These are phyloP conservation scores for Tinea pellionella DNA, from an alignment of 2,888 invertebrate genomes.

Conservation along the genomic window DNA sequence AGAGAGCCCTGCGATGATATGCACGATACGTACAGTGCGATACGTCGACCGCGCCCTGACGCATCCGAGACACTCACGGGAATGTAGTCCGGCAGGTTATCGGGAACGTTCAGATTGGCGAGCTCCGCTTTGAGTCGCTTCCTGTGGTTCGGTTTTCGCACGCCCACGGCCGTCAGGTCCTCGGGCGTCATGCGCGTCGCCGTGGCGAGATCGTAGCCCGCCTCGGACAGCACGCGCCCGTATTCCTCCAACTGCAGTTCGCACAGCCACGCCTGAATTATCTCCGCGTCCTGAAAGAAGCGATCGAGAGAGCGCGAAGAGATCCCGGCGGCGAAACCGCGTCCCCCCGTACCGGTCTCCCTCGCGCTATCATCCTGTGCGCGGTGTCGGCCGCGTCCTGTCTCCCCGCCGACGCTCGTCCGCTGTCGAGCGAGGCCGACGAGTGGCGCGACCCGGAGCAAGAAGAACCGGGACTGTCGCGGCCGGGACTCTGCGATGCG, in stretches of 20 bases:
- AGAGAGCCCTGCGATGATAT: slow-evolving; percentile 80
- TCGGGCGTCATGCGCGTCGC: slow-evolving; percentile 99
- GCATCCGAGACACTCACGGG: no score
- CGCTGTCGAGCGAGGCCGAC: slow-evolving; percentile 90
- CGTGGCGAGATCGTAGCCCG: slow-evolving; percentile 97
- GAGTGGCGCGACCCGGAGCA: slow-evolving; percentile 91
- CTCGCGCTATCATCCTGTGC: slow-evolving; percentile 74
- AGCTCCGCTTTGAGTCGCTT: slow-evolving; percentile 97
- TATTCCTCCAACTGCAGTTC: slow-evolving; percentile 96
- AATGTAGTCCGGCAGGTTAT: slow-evolving; percentile 94
- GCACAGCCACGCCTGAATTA: slow-evolving; percentile 94
- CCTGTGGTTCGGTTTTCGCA: slow-evolving; percentile 97
- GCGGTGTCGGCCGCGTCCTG: slow-evolving; percentile 80
- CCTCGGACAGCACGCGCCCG: slow-evolving; percentile 90
- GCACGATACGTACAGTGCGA: background rate
- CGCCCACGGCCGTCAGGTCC: slow-evolving; percentile 88
- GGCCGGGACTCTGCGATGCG: slow-evolving; percentile 82
- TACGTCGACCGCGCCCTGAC: background rate
- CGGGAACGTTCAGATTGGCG: slow-evolving; percentile 91
- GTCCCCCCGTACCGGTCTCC: slow-evolving; percentile 74
- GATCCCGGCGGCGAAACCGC: no score
- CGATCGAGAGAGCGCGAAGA: no score
- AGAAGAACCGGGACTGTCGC: slow-evolving; percentile 93
- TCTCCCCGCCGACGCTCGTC: slow-evolving; percentile 87
- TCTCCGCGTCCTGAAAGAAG: slow-evolving; percentile 84